Evolutionary conservation across 1,140 invertebrate genomes (phyloP), one percentile per base, ranked within the genome.

Genomic region (Danaus melanippus): DNA sequence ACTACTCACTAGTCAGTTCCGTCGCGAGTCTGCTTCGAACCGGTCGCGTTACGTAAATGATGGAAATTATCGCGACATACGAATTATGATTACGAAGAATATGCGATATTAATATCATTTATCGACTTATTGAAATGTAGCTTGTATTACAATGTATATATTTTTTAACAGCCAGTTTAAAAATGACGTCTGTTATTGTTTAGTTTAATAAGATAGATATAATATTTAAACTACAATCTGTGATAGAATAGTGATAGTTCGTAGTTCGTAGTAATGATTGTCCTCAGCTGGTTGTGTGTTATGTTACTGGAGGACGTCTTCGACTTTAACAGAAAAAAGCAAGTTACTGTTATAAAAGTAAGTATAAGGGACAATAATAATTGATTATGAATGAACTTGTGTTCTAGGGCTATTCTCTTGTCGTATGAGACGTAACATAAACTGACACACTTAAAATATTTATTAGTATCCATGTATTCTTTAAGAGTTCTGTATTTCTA

Each of bases 201-300:
- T 12, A n/a, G 12, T 44, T 10, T 44, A 10, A n/a, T 44, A 0
- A n/a, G 42, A 15, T 15, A 15, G 3, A 44, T 44, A 44, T 8
- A 10, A 51, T 11, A 42, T 10, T 51, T 17, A 15, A 43, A 50
- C 32, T 8, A 66, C 47, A 45, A 45, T 66, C 76, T 81, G 78
- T 81, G 78, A 79, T 79, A 77, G 6, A 49, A 21, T 58, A 63
- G 69, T 76, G 71, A 78, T 77, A 74, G 56, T 74, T 55, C 66
- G 61, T 21, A n/a, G 51, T 51, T 7, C 21, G 21, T 32, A 48
- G 67, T 48, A 60, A 83, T 83, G 77, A 83, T 83, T 66, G 70
- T 80, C 8, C 39, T 76, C 48, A 73, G 71, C 57, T 80, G 79
- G 77, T 40, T 79, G 8, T 58, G 64, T 50, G 57, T 70, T 17